Evolutionary conservation across 92 coral and sea anemone genomes (phyloP).

Genomic region (Umimayanthus kanabou): DNA sequence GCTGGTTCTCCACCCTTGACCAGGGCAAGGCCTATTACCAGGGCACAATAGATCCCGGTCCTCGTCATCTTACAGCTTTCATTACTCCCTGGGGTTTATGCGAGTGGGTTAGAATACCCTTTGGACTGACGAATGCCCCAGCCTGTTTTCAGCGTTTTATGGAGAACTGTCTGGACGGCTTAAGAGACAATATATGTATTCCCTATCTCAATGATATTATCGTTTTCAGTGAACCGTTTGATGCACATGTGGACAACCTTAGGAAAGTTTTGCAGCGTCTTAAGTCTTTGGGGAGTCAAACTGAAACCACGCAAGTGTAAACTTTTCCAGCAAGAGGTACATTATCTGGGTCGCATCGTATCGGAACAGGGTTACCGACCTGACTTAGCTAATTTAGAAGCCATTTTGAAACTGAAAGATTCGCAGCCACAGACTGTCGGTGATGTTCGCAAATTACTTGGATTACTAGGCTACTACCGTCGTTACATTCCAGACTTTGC

Average conservation of each 20-base stretch:
- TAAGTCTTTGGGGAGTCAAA: slow-evolving; percentile 58
- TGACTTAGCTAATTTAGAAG: slow-evolving; percentile 57
- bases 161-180: slow-evolving; percentile 63
- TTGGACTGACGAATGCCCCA: slow-evolving; percentile 73
- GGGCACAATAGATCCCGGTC: slow-evolving; percentile 58
- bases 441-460: slow-evolving; percentile 60
- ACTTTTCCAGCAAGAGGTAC: slow-evolving; percentile 62
- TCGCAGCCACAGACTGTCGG: slow-evolving; percentile 65
- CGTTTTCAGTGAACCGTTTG: slow-evolving; percentile 55
- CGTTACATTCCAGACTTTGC: slow-evolving; percentile 62
- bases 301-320: slow-evolving; percentile 67
- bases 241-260: slow-evolving; percentile 60
- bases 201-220: slow-evolving; percentile 68
- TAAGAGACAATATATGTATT: slow-evolving; percentile 64
- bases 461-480: slow-evolving; percentile 66
- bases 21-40: slow-evolving; percentile 73
- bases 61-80: slow-evolving; percentile 68
- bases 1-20: slow-evolving; percentile 62
- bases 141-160: slow-evolving; percentile 71
- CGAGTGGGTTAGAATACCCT: slow-evolving; percentile 68
- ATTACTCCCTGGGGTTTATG: slow-evolving; percentile 75
- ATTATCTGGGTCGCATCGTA: slow-evolving; percentile 64
- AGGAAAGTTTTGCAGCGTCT: slow-evolving; percentile 53
- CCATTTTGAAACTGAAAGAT: slow-evolving; percentile 49
- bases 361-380: slow-evolving; percentile 63